Percentiles rank a stretch among this genome's conserved stretches.
Conservation (phyloP, 1,140 invertebrate genomes). For the Diprion similis region DNA sequence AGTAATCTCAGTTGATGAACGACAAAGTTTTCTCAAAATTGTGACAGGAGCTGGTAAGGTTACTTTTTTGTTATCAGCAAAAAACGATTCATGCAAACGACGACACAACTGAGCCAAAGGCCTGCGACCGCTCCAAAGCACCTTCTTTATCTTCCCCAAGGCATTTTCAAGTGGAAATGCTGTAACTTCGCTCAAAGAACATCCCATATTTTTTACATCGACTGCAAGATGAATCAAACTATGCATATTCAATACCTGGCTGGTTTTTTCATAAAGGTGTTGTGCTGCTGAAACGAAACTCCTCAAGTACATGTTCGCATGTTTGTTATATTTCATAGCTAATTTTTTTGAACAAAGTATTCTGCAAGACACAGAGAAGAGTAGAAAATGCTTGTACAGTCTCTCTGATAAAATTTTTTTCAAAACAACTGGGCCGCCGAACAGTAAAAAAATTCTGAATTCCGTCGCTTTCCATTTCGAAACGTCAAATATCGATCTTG, state of each 20-base stretch:
- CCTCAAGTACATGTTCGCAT: slow-evolving; percentile 26
- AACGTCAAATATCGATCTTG: slow-evolving; percentile 23
- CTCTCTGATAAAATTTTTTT: slow-evolving; percentile 25
- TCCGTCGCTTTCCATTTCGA: slow-evolving; percentile 31
- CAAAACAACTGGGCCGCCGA: slow-evolving; percentile 30
- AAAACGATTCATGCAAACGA: slow-evolving; percentile 17
- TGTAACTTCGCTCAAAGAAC: slow-evolving; percentile 20
- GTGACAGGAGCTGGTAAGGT: background rate
- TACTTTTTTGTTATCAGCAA: background rate
- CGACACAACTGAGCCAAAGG: slow-evolving; percentile 21
- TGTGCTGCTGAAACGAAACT: slow-evolving; percentile 25
- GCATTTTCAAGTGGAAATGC: slow-evolving; percentile 32
- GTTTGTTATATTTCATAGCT: slow-evolving; percentile 18
- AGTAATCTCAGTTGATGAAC: background rate
- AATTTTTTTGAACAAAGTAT: slow-evolving; percentile 26
- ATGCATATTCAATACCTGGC: slow-evolving; percentile 31
- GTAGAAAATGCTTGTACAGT: slow-evolving; percentile 31
- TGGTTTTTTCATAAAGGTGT: slow-evolving; percentile 23
- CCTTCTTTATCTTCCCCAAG: slow-evolving; percentile 27
- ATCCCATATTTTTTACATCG: slow-evolving; percentile 24
- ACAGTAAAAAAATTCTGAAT: slow-evolving; percentile 31
- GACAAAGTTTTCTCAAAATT: background rate
- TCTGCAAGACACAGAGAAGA: too few species aligned
- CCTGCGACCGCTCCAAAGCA: slow-evolving; percentile 25
- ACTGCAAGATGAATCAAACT: slow-evolving; percentile 31